Percentiles rank a stretch among this genome's conserved stretches.
phyloP scores from a whole-genome alignment of 2,113 vertebrate genomes.

The Epinephelus cyanopodus region DNA sequence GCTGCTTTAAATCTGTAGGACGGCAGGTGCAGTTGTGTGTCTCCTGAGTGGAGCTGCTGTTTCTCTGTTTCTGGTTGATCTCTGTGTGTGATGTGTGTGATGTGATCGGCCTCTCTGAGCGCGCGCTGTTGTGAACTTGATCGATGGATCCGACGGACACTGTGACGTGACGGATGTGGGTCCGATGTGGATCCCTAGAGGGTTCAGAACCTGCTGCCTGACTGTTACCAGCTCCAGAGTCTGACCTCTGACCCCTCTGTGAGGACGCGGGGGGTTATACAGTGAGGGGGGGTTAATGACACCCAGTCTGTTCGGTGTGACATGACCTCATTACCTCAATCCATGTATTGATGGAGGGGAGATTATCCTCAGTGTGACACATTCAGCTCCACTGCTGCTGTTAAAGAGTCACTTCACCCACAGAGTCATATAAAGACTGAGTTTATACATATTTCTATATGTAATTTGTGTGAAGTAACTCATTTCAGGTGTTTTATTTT shows the following conservation, averaged over 20 bases:
- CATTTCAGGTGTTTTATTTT: too few relatives aligned
- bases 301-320: slow-evolving; percentile 62
- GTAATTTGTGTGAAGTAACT: too few relatives aligned
- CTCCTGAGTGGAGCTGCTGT: background rate
- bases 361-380: slow-evolving; percentile 38
- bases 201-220: slow-evolving; percentile 30
- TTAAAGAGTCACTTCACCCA: slow-evolving; percentile 9
- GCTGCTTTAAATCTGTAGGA: background rate
- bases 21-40: background rate
- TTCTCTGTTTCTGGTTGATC: accelerated
- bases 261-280: background rate
- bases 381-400: slow-evolving; percentile 7
- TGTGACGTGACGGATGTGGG: slow-evolving; percentile 14
- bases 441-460: too few relatives aligned
- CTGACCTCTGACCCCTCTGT: slow-evolving; percentile 49
- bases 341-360: slow-evolving; percentile 45
- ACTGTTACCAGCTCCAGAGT: slow-evolving; percentile 45
- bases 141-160: background rate
- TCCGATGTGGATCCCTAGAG: slow-evolving; percentile 30
- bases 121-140: slow-evolving; percentile 1
- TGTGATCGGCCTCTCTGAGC: background rate
- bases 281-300: slow-evolving; percentile 54
- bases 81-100: background rate
- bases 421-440: too few relatives aligned
- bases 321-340: slow-evolving; percentile 78